Evolutionary conservation across 1,140 invertebrate species (phyloP).

Genomic region (Solenopsis fugax): DNA sequence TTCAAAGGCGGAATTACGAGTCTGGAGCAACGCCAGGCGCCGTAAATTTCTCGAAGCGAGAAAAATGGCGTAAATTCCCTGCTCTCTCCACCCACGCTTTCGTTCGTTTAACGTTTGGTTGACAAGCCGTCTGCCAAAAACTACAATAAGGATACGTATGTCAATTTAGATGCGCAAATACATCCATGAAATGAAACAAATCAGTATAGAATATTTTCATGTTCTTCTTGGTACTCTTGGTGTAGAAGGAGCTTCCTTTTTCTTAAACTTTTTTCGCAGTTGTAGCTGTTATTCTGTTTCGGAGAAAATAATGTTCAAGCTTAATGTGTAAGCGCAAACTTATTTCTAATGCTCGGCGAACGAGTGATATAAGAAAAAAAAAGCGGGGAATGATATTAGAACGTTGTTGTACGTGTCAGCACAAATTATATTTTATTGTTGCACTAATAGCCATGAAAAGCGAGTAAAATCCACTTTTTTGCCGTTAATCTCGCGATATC

Average conservation of each 20-base stretch:
- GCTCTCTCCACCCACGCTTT: constrained; percentile 68
- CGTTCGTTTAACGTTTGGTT: constrained; percentile 62
- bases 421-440: constrained; percentile 65
- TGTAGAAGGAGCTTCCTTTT: neutral
- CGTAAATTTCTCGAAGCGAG: constrained; percentile 85
- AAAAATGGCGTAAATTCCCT: constrained; percentile 85
- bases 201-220: neutral
- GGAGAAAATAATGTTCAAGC: neutral
- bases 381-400: constrained; percentile 18
- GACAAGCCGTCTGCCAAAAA: constrained; percentile 66
- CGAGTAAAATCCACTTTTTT: constrained; percentile 69
- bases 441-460: constrained; percentile 65
- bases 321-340: neutral
- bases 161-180: constrained; percentile 44
- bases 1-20: constrained; percentile 85
- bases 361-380: neutral
- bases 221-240: neutral
- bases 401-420: constrained; percentile 16
- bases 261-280: neutral
- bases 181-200: neutral
- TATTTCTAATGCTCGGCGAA: neutral
- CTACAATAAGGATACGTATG: constrained; percentile 44
- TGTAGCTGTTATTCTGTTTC: neutral
- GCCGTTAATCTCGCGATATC: constrained; percentile 68
- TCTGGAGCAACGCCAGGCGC: constrained; percentile 84